Evolutionary conservation across 2,113 vertebrate genomes (phyloP).

Genomic region (Rhodinocichla rosea): DNA sequence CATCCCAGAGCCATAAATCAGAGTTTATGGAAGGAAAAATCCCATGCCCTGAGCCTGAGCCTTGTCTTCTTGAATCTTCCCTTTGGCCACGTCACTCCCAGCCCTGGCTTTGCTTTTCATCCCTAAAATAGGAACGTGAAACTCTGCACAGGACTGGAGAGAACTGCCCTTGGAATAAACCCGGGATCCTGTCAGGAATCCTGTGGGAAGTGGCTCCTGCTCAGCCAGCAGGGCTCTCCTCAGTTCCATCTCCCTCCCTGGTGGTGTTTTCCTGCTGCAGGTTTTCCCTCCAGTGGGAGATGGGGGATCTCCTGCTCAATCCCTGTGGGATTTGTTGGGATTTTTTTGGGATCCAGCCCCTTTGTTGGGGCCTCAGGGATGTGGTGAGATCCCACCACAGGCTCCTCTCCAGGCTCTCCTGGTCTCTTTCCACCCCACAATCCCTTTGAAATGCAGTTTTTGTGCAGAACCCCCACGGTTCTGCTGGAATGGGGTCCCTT

Average conservation of each 20-base stretch:
- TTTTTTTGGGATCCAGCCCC: background rate
- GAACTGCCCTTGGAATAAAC: background rate
- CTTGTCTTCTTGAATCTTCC: background rate
- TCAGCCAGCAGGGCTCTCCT: background rate
- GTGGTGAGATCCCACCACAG: accelerated
- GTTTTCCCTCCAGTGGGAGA: background rate
- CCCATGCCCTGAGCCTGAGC: background rate
- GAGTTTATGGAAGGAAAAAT: background rate
- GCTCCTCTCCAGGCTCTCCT: background rate
- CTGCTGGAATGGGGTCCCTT: background rate
- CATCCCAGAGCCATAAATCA: background rate
- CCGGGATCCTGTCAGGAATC: background rate
- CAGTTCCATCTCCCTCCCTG: accelerated
- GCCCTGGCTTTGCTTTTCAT: background rate
- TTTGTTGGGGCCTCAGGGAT: background rate
- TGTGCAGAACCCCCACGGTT: accelerated
- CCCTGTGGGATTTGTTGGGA: accelerated
- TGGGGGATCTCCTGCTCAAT: background rate
- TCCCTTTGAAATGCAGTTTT: background rate
- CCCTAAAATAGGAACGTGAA: background rate
- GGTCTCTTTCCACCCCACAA: background rate
- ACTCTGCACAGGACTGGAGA: background rate
- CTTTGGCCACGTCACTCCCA: background rate
- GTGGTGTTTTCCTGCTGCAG: background rate
- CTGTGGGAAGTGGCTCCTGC: background rate